Percentiles rank a stretch among this genome's conserved stretches.
Conservation (phyloP, 1,140 invertebrate genomes). For the Pteromalus puparum region DNA sequence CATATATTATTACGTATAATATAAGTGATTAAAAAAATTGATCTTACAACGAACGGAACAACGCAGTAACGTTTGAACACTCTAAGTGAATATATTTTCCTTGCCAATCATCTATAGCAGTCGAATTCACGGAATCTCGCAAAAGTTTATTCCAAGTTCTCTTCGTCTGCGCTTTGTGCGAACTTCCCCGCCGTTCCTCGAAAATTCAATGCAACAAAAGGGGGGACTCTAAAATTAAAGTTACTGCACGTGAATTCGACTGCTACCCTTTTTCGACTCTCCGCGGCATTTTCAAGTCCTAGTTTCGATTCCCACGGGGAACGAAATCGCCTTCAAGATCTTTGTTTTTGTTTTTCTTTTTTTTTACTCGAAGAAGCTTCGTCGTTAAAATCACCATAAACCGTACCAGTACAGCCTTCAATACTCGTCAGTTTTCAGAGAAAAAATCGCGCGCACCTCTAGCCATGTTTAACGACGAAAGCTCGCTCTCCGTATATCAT, state of each 20-base stretch:
- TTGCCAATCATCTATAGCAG: not conserved
- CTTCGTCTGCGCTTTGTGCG: conserved; percentile 25
- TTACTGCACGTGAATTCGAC: conserved; percentile 16
- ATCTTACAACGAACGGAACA: conserved; percentile 44
- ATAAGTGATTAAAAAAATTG: conserved; percentile 41
- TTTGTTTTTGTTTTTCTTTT: not conserved
- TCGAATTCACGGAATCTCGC: conserved; percentile 28
- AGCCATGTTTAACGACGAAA: not conserved
- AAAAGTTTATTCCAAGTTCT: not conserved
- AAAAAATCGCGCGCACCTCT: not conserved
- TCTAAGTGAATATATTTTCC: conserved; percentile 43
- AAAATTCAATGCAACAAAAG: not conserved
- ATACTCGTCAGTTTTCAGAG: not conserved
- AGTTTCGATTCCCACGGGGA: conserved; percentile 40
- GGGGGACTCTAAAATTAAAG: not conserved
- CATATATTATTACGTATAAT: conserved; percentile 36
- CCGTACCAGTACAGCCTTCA: not conserved
- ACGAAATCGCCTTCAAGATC: conserved; percentile 12
- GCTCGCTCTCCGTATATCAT: not conserved
- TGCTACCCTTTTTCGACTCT: conserved; percentile 11
- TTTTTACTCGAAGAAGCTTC: not conserved
- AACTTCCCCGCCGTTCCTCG: not conserved
- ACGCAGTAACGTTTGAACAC: conserved; percentile 46
- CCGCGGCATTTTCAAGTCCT: not conserved
- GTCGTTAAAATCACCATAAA: not conserved